Percentiles rank a stretch among this genome's conserved stretches.
Conservation (phyloP, 2,888 invertebrate genomes). For the Nematopogon swammerdamellus region DNA sequence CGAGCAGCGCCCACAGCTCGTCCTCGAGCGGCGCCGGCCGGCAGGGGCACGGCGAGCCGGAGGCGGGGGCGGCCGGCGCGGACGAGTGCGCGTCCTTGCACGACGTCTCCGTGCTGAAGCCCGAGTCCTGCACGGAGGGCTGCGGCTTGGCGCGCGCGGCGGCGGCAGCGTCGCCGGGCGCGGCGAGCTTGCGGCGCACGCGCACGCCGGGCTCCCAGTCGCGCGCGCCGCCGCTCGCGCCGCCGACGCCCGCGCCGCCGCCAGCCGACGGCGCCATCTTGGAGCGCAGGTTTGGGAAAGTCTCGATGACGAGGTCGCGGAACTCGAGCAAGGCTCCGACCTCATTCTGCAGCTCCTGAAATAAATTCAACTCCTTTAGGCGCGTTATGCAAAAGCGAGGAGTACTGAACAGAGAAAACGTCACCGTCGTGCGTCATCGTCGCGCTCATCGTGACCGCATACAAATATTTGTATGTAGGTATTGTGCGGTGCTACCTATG, state of each 20-base stretch:
- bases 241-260: slow-evolving; percentile 20
- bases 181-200: slow-evolving; percentile 61
- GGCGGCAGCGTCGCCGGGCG: slow-evolving; percentile 21
- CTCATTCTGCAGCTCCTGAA: slow-evolving; percentile 89
- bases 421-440: no score
- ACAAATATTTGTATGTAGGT: no score
- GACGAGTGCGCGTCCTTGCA: slow-evolving; percentile 75
- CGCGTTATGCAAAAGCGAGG: no score
- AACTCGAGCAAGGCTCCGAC: slow-evolving; percentile 88
- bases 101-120: slow-evolving; percentile 87
- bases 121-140: slow-evolving; percentile 74
- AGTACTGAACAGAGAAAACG: no score
- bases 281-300: slow-evolving; percentile 85
- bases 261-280: slow-evolving; percentile 71
- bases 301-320: slow-evolving; percentile 92
- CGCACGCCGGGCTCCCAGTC: slow-evolving; percentile 84
- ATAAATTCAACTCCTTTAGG: no score
- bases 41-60: slow-evolving; percentile 53
- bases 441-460: no score
- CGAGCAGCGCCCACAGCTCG: slow-evolving; percentile 81
- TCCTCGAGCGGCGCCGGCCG: slow-evolving; percentile 63
- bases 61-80: slow-evolving; percentile 52
- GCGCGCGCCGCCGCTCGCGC: slow-evolving; percentile 46
- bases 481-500: no score
- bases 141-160: slow-evolving; percentile 55